These are phyloP conservation scores for Nomada lathburiana DNA, from an alignment of 2,888 invertebrate genomes.

Conservation along the genomic window DNA sequence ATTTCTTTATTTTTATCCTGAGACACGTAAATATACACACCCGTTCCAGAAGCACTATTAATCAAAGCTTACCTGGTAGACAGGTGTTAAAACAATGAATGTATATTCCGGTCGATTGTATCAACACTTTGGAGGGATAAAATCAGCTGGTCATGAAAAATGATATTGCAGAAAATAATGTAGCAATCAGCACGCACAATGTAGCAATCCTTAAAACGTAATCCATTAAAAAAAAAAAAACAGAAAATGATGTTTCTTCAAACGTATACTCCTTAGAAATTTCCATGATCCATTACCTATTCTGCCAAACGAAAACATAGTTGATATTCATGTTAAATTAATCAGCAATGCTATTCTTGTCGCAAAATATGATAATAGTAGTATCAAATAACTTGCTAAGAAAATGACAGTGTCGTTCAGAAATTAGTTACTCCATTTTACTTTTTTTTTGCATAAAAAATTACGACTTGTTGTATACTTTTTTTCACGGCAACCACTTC, in stretches of 20 bases:
- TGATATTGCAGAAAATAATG: not conserved
- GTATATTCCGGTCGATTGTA: not conserved
- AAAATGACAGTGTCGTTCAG: not conserved
- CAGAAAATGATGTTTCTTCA: no score
- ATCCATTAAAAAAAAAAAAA: no score
- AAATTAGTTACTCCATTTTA: not conserved
- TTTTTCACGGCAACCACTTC: not conserved
- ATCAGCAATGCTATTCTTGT: not conserved
- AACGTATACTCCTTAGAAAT: no score
- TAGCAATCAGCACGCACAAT: not conserved
- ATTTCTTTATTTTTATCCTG: conserved; percentile 1
- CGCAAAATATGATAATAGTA: not conserved
- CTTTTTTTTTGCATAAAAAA: no score
- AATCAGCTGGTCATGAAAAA: conserved; percentile 6
- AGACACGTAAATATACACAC: not conserved
- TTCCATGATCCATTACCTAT: no score
- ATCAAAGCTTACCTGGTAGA: conserved; percentile 1
- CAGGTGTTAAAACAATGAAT: conserved; percentile 14
- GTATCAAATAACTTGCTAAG: not conserved
- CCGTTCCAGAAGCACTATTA: not conserved
- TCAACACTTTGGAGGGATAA: not conserved
- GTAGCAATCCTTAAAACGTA: no score
- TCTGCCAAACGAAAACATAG: not conserved
- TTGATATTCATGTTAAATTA: not conserved
- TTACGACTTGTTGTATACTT: not conserved